Percentiles rank a stretch among this genome's conserved stretches.
These are phyloP conservation scores for Coptodon rendalli DNA, from an alignment of 2,113 vertebrate species.

Conservation along the genomic window DNA sequence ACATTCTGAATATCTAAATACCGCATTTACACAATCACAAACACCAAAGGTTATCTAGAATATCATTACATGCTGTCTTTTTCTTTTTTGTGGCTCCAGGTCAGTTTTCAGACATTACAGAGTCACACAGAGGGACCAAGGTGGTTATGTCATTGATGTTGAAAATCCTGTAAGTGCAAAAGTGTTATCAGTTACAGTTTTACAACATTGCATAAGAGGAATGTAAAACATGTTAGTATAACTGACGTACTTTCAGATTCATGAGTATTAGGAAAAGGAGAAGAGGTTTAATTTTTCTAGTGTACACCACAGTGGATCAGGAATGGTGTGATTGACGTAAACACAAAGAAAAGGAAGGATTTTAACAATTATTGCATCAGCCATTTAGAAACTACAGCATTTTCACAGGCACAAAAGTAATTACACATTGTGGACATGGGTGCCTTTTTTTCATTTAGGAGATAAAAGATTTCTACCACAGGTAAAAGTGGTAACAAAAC, in stretches of 20 bases:
- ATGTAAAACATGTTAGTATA: not conserved
- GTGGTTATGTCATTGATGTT: constrained; percentile 79
- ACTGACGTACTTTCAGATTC: not conserved
- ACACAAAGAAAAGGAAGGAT: not conserved
- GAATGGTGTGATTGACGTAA: not conserved
- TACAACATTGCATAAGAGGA: not conserved
- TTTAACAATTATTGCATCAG: not conserved
- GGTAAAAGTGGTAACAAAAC: not conserved
- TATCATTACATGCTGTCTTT: not conserved
- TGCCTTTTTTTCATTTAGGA: not conserved
- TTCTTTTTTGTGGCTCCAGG: not conserved
- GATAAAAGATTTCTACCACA: not conserved
- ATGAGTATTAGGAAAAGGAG: not conserved
- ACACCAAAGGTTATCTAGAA: not conserved
- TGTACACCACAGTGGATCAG: not conserved
- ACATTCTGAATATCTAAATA: not conserved
- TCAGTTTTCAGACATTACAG: constrained; percentile 81
- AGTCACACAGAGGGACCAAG: constrained; percentile 71
- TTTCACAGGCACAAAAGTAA: not conserved
- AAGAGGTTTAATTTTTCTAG: not conserved
- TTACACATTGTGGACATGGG: not conserved
- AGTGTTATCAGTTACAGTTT: not conserved
- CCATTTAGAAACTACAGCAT: not conserved
- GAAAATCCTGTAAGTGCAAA: constrained; percentile 78
- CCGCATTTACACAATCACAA: not conserved